Evolutionary conservation across 2,888 invertebrate species (phyloP), one percentile per base, ranked within the genome.

Genomic region (Branchinecta sandiegonensis): DNA sequence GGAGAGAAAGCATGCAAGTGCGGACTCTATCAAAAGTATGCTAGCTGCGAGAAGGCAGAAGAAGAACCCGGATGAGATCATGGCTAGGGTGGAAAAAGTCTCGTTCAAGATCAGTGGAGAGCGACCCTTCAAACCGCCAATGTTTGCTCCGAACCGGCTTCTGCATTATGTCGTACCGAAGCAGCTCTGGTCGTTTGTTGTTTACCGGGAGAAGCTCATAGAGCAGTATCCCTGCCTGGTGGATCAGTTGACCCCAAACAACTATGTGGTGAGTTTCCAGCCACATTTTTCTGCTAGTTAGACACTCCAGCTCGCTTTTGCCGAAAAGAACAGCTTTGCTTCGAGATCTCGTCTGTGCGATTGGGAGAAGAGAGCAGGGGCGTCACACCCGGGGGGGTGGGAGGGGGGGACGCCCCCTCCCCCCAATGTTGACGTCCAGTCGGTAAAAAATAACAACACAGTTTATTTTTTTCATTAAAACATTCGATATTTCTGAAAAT

Each of bases 71-170:
- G 71, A 71, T 68, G 65, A 37, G 14, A 68, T 66, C 9, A 66
- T 14, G 12, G 65, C 11, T 6, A 65, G 12, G 8, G n/a, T 65
- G 17, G 46, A n/a, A 8, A n/a, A 65, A 14, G 66, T n/a, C 37
- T 68, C 56, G 13, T 69, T 67, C 68, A 17, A 65, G 12, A 48
- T 65, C 17, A 65, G 65, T 48, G 90, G 89, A 8, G 80, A 84
- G 14, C 80, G 75, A 67, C 74, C 80, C 0, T 72, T 73, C 1
- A 81, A 79, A 71, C 75, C 80, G 12, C 81, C 86, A 8, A 80
- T 85, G 63, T 90, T 90, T 78, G 74, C 85, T 37, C 78, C 82
- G 12, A 78, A 81, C 0, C 80, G 77, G 72, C 74, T 86, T 13
- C 82, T 75, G 71, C 75, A 67, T 71, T 82, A 80, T 72, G 73